phyloP scores from a whole-genome alignment of 2,888 invertebrate species.

The Sminthurides aquaticus region DNA sequence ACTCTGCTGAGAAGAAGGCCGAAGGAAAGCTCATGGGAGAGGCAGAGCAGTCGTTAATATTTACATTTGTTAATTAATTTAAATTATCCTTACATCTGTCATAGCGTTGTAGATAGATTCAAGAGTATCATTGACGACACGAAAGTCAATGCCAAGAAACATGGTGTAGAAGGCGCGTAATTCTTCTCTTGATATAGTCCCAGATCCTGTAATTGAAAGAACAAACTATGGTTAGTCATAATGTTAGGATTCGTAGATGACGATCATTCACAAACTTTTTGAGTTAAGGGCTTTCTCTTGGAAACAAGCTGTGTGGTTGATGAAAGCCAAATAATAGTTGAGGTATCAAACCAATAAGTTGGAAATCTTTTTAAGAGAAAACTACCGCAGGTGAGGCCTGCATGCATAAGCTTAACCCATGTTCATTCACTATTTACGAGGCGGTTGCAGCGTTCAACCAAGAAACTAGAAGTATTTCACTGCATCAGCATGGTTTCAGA shows the following conservation, averaged over 20 bases:
- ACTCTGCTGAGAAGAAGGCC: neutral
- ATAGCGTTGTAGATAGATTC: constrained; percentile 62
- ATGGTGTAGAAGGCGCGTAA: constrained; percentile 63
- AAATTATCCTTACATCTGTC: constrained; percentile 58
- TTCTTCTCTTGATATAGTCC: constrained; percentile 60
- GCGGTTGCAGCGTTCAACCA: too few species aligned
- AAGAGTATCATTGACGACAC: constrained; percentile 59
- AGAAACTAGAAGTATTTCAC: too few species aligned
- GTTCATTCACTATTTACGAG: too few species aligned
- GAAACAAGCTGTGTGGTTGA: neutral
- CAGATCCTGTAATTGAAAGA: constrained; percentile 51
- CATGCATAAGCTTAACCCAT: too few species aligned
- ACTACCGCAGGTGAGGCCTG: too few species aligned
- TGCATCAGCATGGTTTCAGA: too few species aligned
- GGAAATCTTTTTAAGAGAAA: too few species aligned
- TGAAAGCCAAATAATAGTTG: neutral
- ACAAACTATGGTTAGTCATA: neutral
- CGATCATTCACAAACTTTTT: too few species aligned
- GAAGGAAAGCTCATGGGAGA: too few species aligned
- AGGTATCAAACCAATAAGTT: neutral
- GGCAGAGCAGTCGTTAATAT: neutral
- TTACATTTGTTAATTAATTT: neutral
- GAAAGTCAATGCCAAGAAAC: constrained; percentile 58
- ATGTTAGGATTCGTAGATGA: too few species aligned
- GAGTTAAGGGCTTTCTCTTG: too few species aligned